Evolutionary conservation across 2,888 invertebrate genomes (phyloP), one percentile per base, ranked within the genome.

Genomic region (Pyralis farinalis): DNA sequence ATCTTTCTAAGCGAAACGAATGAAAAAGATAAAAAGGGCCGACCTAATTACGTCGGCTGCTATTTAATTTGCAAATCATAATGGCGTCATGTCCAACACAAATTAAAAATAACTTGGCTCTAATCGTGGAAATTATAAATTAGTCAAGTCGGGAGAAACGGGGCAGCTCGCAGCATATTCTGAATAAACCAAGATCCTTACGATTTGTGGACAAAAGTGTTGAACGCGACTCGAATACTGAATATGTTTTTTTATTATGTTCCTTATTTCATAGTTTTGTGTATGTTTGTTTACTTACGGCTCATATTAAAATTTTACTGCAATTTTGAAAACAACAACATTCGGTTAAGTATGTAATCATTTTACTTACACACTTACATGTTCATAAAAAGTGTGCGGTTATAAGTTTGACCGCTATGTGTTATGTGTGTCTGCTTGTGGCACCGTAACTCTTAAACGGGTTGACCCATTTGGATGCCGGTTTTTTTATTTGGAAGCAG

Each of bases 201-300:
- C 69, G 73, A 73, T 77, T 76, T 71, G 71, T 54, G 70, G 69
- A 68, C 71, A 72, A 75, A 73, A 68, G 63, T 55, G 61, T 47
- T 64, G 49, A 61, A 60, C 67, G 67, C 60, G 62, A 46, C 59
- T 40, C 32, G 76, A 73, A 75, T 75, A 70, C 71, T 71, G 76
- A 78, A 59, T 67, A 65, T 49, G 51, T 46, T 58, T 62, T 71
- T 73, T 43, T 44, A 73, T 75, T 71, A 68, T 73, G 71, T 66
- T 57, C 49, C 55, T 58, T 57, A 44, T 46, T 45, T 43, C 25
- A 8, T 7, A 10, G 12, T 12, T 31, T 12, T 31, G 4, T 31
- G 10, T 31, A 12, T 31, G 10, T n/a, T 30, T 11, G 29, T 11
- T n/a, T n/a, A n/a, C n/a, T n/a, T n/a, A n/a, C n/a, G n/a, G n/a